Percentiles rank a stretch among this genome's conserved stretches.
phyloP scores from a whole-genome alignment of 2,888 invertebrate genomes.

The Volucella inanis region DNA sequence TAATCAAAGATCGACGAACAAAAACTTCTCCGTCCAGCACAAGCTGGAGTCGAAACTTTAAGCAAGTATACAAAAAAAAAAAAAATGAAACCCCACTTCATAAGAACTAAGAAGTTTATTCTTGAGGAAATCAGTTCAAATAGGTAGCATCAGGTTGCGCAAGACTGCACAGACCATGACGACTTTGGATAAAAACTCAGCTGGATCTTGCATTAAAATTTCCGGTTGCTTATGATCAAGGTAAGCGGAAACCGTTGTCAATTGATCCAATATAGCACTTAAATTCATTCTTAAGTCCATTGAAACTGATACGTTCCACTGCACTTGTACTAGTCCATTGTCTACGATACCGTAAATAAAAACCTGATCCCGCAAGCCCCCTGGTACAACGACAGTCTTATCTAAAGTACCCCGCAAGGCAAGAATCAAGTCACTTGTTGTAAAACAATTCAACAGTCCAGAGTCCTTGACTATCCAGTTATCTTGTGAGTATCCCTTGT shows the following conservation, averaged over 20 bases:
- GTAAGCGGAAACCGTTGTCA: conserved; percentile 4
- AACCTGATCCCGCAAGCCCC: background rate
- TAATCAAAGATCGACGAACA: too few relatives aligned
- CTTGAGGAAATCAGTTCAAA: background rate
- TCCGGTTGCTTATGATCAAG: conserved; percentile 24
- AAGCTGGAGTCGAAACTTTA: too few relatives aligned
- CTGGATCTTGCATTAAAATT: conserved; percentile 7
- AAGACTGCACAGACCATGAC: conserved; percentile 10
- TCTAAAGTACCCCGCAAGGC: conserved; percentile 6
- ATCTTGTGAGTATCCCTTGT: background rate
- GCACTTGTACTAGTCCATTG: background rate
- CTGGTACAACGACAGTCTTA: background rate
- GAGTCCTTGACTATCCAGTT: conserved; percentile 10
- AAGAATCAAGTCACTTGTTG: conserved; percentile 2
- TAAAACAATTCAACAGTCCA: background rate
- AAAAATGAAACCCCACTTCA: too few relatives aligned
- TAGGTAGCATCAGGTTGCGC: conserved; percentile 18
- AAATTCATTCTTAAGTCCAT: background rate
- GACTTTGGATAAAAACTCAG: background rate
- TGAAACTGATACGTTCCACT: background rate
- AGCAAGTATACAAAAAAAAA: too few relatives aligned
- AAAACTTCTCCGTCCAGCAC: too few relatives aligned
- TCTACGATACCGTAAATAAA: background rate
- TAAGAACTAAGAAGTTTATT: conserved; percentile 3
- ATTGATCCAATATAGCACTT: background rate